Percentiles rank a stretch among this genome's conserved stretches.
These are phyloP conservation scores for Psilopsiagon aymara DNA, from an alignment of 2,113 vertebrate species.

Conservation along the genomic window DNA sequence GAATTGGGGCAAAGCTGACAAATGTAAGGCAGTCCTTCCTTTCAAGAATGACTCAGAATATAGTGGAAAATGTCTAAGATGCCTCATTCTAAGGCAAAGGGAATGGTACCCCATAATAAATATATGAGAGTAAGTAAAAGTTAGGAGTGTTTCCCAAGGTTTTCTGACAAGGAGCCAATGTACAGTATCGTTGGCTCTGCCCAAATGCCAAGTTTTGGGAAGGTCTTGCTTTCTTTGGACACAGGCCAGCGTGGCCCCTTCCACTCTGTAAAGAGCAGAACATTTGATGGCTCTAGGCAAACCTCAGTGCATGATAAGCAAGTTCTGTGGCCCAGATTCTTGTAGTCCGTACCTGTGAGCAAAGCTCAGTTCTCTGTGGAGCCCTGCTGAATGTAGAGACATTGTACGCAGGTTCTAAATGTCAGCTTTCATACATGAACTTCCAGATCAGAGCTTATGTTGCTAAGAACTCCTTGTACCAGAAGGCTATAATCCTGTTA, in stretches of 20 bases:
- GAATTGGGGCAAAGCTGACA: not conserved
- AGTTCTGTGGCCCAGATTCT: not conserved
- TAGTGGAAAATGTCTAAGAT: not conserved
- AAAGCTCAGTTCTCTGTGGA: not conserved
- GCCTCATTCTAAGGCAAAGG: not conserved
- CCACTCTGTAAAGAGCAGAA: not conserved
- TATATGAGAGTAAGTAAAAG: not conserved
- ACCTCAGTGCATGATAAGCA: not conserved
- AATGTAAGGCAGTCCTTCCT: not conserved
- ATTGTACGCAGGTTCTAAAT: not conserved
- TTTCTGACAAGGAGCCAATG: not conserved
- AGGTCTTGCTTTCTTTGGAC: not conserved
- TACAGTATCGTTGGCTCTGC: not conserved
- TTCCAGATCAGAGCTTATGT: not conserved
- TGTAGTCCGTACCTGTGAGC: not conserved
- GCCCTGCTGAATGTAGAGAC: not conserved
- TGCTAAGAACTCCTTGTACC: not conserved
- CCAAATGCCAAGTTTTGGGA: not conserved
- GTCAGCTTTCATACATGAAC: not conserved
- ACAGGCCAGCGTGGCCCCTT: not conserved
- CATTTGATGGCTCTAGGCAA: not conserved
- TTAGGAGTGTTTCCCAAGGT: not conserved
- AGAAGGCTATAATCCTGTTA: constrained; percentile 51
- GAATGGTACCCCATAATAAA: not conserved
- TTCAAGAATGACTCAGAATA: not conserved